Evolutionary conservation across 2,797 vertebrate genomes (phyloP).

Genomic region (Onychomys torridus): DNA sequence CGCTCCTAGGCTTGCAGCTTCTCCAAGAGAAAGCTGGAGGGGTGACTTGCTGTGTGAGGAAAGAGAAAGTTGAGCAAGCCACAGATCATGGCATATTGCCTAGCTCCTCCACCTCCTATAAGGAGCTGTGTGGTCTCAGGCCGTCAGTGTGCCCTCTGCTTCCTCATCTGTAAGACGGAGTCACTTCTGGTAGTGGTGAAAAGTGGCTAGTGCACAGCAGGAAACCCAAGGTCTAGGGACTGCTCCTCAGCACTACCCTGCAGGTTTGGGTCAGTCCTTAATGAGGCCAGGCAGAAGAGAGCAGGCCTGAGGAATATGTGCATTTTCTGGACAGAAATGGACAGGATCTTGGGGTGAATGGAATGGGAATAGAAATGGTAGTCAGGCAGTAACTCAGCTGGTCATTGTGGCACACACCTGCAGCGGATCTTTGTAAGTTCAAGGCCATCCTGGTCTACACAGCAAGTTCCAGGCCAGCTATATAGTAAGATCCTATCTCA

Average conservation of each 20-base stretch:
- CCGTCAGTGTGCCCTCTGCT: background rate
- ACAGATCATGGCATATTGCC: background rate
- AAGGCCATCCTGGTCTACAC: background rate
- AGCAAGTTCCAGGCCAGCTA: background rate
- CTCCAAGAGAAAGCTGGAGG: background rate
- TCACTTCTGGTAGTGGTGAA: too few relatives aligned
- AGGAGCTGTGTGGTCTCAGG: background rate
- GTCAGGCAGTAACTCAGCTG: background rate
- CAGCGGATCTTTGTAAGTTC: background rate
- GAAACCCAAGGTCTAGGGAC: background rate
- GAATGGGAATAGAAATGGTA: background rate
- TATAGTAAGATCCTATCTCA: background rate
- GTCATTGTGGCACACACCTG: background rate
- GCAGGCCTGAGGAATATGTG: background rate
- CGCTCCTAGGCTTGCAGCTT: background rate
- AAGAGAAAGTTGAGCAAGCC: background rate
- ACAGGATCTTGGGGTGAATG: background rate
- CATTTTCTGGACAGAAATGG: background rate
- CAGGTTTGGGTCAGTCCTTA: conserved; percentile 6
- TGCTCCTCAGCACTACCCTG: background rate
- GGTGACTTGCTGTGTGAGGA: background rate
- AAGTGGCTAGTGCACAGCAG: background rate
- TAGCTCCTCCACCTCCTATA: background rate
- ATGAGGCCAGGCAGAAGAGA: background rate
- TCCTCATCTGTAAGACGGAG: too few relatives aligned